phyloP scores from a whole-genome alignment of 2,113 vertebrate genomes.

The Cavia aperea region DNA sequence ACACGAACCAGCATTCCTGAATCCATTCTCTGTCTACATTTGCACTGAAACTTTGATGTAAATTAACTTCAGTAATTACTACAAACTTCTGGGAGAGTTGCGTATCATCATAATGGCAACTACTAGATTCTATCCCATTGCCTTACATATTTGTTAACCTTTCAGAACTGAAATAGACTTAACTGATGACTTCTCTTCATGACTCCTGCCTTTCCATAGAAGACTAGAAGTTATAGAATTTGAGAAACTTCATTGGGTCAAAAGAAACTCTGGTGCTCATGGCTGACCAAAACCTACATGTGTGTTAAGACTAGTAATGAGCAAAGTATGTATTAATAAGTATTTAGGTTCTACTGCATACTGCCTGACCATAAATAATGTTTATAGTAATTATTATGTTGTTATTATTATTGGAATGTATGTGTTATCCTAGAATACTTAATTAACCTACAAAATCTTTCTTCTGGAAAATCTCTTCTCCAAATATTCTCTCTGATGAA shows the following conservation, averaged over 20 bases:
- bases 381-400: not conserved
- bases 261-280: not conserved
- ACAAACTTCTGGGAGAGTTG: not conserved
- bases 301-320: not conserved
- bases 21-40: not conserved
- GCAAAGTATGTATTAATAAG: not conserved
- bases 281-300: not conserved
- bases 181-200: not conserved
- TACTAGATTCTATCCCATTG: not conserved
- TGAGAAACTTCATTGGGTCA: not conserved
- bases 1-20: not conserved
- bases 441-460: not conserved
- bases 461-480: not conserved
- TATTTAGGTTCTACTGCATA: not conserved
- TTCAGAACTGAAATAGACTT: slow-evolving; percentile 8
- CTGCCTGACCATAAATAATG: not conserved
- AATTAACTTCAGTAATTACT: slow-evolving; percentile 3
- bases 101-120: not conserved
- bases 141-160: not conserved
- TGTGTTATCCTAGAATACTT: not conserved
- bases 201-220: not conserved
- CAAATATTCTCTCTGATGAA: not conserved
- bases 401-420: not conserved
- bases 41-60: not conserved
- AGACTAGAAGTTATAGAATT: not conserved